Evolutionary conservation across 2,113 vertebrate genomes (phyloP), one percentile per base, ranked within the genome.

Genomic region (Channa argus): DNA sequence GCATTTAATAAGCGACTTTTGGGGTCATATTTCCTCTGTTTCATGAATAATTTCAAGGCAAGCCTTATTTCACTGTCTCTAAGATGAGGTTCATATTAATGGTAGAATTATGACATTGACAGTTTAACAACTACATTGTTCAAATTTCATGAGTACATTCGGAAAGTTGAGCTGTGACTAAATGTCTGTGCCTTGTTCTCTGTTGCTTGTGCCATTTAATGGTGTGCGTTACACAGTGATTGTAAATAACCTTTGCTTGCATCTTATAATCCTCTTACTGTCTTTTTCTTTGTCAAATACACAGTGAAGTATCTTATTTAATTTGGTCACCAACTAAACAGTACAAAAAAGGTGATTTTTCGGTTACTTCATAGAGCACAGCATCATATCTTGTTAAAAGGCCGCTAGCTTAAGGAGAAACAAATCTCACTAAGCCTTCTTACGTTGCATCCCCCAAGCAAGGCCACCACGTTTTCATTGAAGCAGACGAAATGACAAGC

Each of bases 391-490:
- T 33, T 37, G 44, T 71, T 61, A 36, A 54, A 71, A 71, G 8
- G 13, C 46, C 39, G 2, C 41, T 15, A 34, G 8, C 14, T 73
- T 36, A 8, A 67, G 39, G 44, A 68, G 12, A 77, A 63, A 63
- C 38, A 51, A 53, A 63, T 74, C 4, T 74, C 38, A 33, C 38
- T 45, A 2, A 15, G 43, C 12, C 79, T 52, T 80, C 78, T 83
- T 60, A 6, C 45, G 60, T 89, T 87, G 51, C 84, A 49, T 6
- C 55, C 85, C 80, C 45, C 10, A 12, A 86, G 88, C 74, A 66
- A 84, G 65, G 52, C 73, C 87, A 83, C 79, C 61, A 4, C 33
- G 63, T n/a, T 52, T 51, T 13, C 65, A 61, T 70, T 79, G 77
- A 67, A 8, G 38, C 15, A 24, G 68, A 65, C 59, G 12, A 12